phyloP scores from a whole-genome alignment of 2,888 invertebrate genomes.

The Philaethria dido region DNA sequence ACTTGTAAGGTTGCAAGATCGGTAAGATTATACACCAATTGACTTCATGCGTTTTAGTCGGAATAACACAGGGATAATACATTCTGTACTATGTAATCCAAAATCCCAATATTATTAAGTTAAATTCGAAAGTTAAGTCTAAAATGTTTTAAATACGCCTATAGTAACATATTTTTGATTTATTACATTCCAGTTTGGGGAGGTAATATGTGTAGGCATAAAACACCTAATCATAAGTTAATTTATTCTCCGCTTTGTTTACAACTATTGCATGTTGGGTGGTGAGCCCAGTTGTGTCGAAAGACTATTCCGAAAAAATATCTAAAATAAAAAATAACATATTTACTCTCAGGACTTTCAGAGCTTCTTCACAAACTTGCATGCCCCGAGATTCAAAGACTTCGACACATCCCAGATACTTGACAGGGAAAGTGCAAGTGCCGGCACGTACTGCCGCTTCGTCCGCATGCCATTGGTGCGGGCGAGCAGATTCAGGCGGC shows the following conservation, averaged over 20 bases:
- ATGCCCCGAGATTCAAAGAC: constrained; percentile 99
- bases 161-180: too few species aligned
- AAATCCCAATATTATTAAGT: too few species aligned
- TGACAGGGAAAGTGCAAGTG: constrained; percentile 98
- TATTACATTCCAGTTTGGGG: too few species aligned
- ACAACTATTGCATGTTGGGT: too few species aligned
- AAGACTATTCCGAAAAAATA: neutral
- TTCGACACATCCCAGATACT: constrained; percentile 99
- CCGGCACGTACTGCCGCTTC: constrained; percentile 97
- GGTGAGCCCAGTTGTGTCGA: too few species aligned
- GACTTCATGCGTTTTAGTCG: constrained; percentile 3
- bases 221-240: too few species aligned
- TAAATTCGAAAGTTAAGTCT: too few species aligned
- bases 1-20: constrained; percentile 36
- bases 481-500: constrained; percentile 96
- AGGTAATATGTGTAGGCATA: too few species aligned
- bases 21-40: constrained; percentile 23
- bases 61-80: too few species aligned
- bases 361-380: constrained; percentile 99
- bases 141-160: too few species aligned
- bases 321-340: constrained; percentile 13
- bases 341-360: constrained; percentile 97
- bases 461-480: constrained; percentile 99
- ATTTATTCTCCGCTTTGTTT: too few species aligned
- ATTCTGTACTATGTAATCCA: too few species aligned